Evolutionary conservation across 2,888 invertebrate species (phyloP).

Genomic region (Pyrrhosoma nymphula): DNA sequence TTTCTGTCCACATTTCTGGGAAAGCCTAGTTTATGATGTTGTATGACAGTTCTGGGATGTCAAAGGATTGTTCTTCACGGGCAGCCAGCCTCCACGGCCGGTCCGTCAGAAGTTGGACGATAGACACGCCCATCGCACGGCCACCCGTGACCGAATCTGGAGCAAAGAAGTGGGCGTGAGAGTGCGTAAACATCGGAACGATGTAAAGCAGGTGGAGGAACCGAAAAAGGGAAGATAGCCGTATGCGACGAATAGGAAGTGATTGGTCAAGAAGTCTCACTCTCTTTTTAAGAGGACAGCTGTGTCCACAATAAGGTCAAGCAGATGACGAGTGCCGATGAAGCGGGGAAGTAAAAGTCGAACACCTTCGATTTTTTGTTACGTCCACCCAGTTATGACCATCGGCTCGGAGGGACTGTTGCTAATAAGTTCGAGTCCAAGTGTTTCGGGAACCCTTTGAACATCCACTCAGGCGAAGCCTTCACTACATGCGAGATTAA

Average conservation of each 20-base stretch:
- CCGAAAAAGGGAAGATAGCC: not conserved
- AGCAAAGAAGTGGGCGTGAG: not conserved
- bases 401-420: too few species aligned
- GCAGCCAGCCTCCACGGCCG: not conserved
- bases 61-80: too few species aligned
- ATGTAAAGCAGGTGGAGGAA: not conserved
- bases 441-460: too few species aligned
- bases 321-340: not conserved
- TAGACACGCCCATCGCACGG: not conserved
- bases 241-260: not conserved
- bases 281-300: not conserved
- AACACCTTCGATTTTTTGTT: not conserved
- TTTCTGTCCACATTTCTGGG: too few species aligned
- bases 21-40: too few species aligned
- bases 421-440: too few species aligned
- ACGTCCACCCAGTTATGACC: not conserved
- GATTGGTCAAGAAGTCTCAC: not conserved
- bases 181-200: not conserved
- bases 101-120: not conserved
- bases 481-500: too few species aligned
- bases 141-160: not conserved
- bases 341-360: not conserved
- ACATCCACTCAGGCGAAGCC: too few species aligned
- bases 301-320: conserved; percentile 18
- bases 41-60: too few species aligned